Evolutionary conservation across 2,888 invertebrate species (phyloP).

Genomic region (Andrena minutula): DNA sequence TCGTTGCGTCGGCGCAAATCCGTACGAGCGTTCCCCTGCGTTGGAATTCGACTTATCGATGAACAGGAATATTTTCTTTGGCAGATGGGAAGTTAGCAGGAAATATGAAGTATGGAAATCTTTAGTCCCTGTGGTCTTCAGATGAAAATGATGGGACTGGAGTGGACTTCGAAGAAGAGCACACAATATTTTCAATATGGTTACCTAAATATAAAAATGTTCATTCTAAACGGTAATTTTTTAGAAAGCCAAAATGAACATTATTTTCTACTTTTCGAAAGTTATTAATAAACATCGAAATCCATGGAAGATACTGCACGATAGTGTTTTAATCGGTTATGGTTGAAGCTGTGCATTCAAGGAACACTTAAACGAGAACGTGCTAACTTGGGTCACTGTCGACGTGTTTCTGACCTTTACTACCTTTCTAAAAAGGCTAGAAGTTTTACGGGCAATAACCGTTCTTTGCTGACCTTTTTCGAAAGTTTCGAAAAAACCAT

Average conservation of each 20-base stretch:
- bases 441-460: conserved; percentile 77
- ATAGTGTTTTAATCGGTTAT: conserved; percentile 76
- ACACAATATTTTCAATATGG: too few species aligned
- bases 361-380: conserved; percentile 54
- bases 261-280: not conserved
- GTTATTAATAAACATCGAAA: not conserved
- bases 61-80: too few species aligned
- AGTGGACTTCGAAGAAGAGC: too few species aligned
- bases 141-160: too few species aligned
- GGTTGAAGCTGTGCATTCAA: conserved; percentile 47
- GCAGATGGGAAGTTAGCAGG: too few species aligned
- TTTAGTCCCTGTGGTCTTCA: too few species aligned
- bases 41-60: not conserved
- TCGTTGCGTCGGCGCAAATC: not conserved
- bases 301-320: not conserved
- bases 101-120: too few species aligned
- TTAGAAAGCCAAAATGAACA: too few species aligned
- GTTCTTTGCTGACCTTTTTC: conserved; percentile 70
- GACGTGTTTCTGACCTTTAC: conserved; percentile 76
- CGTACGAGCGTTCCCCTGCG: not conserved
- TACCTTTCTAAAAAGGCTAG: conserved; percentile 73
- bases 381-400: conserved; percentile 72
- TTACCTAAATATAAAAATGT: too few species aligned
- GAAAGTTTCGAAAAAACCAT: conserved; percentile 35
- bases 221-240: too few species aligned